Evolutionary conservation across 2,113 vertebrate species (phyloP), one percentile per base, ranked within the genome.

Genomic region (Fregata magnificens): DNA sequence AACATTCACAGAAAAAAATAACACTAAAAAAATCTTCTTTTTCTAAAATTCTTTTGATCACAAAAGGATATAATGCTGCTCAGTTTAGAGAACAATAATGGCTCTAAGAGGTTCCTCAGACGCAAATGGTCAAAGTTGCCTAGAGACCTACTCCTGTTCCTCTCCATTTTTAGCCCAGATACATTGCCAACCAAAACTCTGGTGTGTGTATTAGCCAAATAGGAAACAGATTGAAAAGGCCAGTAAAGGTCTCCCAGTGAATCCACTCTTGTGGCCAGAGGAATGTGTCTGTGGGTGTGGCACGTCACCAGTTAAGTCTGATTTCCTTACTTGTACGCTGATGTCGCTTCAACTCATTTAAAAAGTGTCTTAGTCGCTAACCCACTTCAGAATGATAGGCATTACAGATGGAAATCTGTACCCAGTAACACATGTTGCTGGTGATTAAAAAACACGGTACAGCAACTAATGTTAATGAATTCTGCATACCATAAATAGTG

Each of bases 381-480:
- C 62, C 28, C 34, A 59, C 65, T 88, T 65, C 70, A 92, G 79
- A 89, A 93, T 79, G 73, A 97, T 20, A 84, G 9, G 52, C 45
- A 36, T 83, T 90, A 88, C 85, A 90, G 82, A 94, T 91, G 78
- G 66, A 96, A 86, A 92, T 94, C 96, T 95, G 77, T 95, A 82
- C 72, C 66, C 92, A 74, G 40, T 82, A 91, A 97, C 88, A 96
- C 88, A 61, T 89, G 90, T 86, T 95, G 69, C 92, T 96, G 42
- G 47, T 93, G 74, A 97, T 96, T 96, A 62, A 98, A 97, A 98
- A 95, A 74, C 90, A 97, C 70, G 90, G 69, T 97, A 72, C 70
- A 95, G 72, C 76, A 85, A 95, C 67, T 90, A 97, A 96, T n/a
- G 44, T 86, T 93, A 97, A 97, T 97, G 93, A 94, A 97, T 95